Percentiles rank a stretch among this genome's conserved stretches.
phyloP scores from a whole-genome alignment of 1,140 invertebrate genomes.

The Drosophila neocordata region DNA sequence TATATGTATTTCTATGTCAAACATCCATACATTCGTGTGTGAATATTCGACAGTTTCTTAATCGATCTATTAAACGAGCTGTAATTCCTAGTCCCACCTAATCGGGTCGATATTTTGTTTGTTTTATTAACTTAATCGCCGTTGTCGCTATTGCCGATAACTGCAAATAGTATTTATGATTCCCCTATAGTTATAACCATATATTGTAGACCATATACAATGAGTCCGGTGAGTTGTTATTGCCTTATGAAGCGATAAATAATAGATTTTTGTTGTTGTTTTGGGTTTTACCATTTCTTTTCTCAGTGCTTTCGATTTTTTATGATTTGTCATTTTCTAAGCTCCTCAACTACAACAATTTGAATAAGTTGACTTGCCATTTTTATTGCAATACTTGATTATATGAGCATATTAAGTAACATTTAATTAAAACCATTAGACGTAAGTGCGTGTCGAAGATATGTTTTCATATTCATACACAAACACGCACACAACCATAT shows the following conservation, averaged over 20 bases:
- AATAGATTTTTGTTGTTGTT: constrained; percentile 25
- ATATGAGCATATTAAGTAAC: constrained; percentile 57
- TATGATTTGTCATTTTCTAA: constrained; percentile 48
- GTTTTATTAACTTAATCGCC: constrained; percentile 58
- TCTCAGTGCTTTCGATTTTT: constrained; percentile 47
- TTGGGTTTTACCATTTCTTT: constrained; percentile 13
- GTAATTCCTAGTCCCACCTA: not conserved
- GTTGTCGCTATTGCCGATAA: constrained; percentile 43
- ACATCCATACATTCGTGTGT: not conserved
- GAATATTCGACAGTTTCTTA: not conserved
- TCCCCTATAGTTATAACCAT: constrained; percentile 42
- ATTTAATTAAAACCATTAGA: constrained; percentile 58
- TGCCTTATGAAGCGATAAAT: constrained; percentile 44
- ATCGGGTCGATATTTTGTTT: not conserved
- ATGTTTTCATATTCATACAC: not conserved
- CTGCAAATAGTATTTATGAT: constrained; percentile 53
- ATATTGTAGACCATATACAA: not conserved
- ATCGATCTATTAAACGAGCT: not conserved
- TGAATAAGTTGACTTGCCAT: constrained; percentile 1
- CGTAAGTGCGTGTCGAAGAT: not conserved
- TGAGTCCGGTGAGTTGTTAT: constrained; percentile 17
- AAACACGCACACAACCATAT: not conserved
- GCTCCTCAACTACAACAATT: constrained; percentile 6
- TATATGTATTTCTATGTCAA: no score
- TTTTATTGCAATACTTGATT: constrained; percentile 32